Conservation (phyloP, 2,888 invertebrate genomes). For the Andrena chrysosceles region DNA sequence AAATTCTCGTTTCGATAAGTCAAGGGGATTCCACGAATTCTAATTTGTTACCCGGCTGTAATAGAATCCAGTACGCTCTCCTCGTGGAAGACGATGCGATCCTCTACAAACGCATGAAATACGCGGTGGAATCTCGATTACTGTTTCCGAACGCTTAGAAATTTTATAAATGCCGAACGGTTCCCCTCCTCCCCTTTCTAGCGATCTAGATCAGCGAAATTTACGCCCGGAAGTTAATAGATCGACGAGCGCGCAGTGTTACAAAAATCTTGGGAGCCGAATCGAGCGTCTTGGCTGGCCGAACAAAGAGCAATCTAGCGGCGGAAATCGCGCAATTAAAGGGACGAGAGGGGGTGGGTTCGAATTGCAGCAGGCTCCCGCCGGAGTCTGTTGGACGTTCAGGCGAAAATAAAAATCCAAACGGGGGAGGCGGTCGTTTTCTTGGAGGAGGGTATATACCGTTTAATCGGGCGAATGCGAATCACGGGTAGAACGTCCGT, state of each 20-base stretch:
- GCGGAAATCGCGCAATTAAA: constrained; percentile 47
- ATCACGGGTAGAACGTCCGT: constrained; percentile 41
- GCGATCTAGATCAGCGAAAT: no score
- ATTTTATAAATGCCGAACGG: no score
- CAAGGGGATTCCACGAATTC: background rate
- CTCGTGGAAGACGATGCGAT: background rate
- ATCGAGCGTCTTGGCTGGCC: background rate
- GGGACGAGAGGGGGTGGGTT: background rate
- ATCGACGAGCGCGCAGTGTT: background rate
- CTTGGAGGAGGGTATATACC: constrained; percentile 49
- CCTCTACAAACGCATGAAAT: background rate
- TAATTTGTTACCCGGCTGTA: constrained; percentile 13
- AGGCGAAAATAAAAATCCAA: constrained; percentile 47
- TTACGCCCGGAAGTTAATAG: no score
- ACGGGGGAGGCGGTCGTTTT: constrained; percentile 13
- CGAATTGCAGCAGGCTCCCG: background rate
- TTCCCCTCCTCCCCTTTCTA: no score
- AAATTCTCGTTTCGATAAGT: constrained; percentile 16
- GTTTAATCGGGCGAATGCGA: constrained; percentile 67
- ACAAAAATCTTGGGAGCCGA: constrained; percentile 5
- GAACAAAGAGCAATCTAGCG: constrained; percentile 44
- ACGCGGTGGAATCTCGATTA: no score
- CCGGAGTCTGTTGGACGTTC: constrained; percentile 21
- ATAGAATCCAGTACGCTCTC: background rate
- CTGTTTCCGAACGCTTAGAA: no score